These are phyloP conservation scores for Microcebus griseorufus DNA, from an alignment of 2,113 vertebrate genomes.

Conservation along the genomic window DNA sequence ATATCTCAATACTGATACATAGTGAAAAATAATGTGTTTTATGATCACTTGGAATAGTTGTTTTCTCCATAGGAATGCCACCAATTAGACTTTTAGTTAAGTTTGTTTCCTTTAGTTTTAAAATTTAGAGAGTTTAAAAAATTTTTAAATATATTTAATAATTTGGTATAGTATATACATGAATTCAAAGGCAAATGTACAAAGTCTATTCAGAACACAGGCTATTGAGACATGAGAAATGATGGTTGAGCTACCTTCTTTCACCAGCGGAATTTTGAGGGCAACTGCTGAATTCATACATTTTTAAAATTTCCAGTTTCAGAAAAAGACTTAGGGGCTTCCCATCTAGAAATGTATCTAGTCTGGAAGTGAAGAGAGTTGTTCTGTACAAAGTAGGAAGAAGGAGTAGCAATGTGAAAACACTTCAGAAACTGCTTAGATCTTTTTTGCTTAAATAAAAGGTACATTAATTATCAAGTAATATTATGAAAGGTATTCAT, in stretches of 20 bases:
- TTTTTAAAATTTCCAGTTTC: slow-evolving; percentile 38
- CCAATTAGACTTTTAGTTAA: not conserved
- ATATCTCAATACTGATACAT: not conserved
- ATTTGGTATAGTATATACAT: not conserved
- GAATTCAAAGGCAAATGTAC: not conserved
- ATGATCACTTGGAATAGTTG: not conserved
- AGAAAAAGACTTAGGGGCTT: not conserved
- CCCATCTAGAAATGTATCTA: not conserved
- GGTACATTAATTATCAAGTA: not conserved
- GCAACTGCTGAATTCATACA: not conserved
- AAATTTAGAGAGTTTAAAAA: not conserved
- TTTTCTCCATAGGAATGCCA: not conserved
- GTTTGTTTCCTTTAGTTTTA: not conserved
- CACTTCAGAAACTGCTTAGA: not conserved
- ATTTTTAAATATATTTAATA: not conserved
- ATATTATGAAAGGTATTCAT: not conserved
- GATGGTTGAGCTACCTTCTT: not conserved
- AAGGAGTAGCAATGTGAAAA: not conserved
- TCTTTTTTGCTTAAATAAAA: not conserved
- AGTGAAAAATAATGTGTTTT: not conserved
- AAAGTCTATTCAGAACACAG: not conserved
- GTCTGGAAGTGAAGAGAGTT: not conserved
- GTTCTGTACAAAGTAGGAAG: not conserved
- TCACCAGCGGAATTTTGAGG: not conserved
- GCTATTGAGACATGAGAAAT: not conserved